Base-by-base conservation (phyloP, 2,888 invertebrate species). In the Tetramorium bicarinatum region DNA sequence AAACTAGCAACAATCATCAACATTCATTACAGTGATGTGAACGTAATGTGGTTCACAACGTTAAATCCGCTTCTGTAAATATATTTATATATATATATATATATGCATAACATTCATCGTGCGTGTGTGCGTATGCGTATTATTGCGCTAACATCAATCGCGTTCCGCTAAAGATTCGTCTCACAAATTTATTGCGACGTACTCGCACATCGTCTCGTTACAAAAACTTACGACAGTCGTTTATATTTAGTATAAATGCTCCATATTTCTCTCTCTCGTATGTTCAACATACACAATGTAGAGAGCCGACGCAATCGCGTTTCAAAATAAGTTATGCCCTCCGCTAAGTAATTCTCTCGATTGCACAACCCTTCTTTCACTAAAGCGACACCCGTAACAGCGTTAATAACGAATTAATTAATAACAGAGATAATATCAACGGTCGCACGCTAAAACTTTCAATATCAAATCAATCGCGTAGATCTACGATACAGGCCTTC, bases 1-100 rank as follows among this genome's bases (percentile, higher is more conserved):
- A 92, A 93, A 93, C 92, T 93, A 93, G 92, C 92, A 93, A 93
- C 93, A 93, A 91, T 93, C 84, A 93, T 93, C 93, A 93, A 93
- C 93, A 93, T 93, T 93, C 88, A 93, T 92, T 92, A 93, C 91
- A 89, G 87, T 90, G 91, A 90, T 89, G 88, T 90, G 91, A 92
- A 93, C 91, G 75, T 88, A 91, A 88, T 87, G 87, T 87, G 84
- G 86, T 88, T 90, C 87, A 89, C 88, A 88, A 88, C 79, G 88
- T 87, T 92, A 91, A 90, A 87, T 87, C 82, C 84, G 85, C 41
- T 29, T 81, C 54, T 79, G 72, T 71, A 56, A 77, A 84, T 81
- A 62, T 71, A 76, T 85, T 67, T 77, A 83, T 91, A 87, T 71
- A 76, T 85, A 77, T 76, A 82, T 91, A 87, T 91, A 87, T 92